A percentile compares a stretch with the other conserved stretches of the same genome.
phyloP scores from a whole-genome alignment of 2,888 invertebrate genomes.

The Tetragonisca angustula region DNA sequence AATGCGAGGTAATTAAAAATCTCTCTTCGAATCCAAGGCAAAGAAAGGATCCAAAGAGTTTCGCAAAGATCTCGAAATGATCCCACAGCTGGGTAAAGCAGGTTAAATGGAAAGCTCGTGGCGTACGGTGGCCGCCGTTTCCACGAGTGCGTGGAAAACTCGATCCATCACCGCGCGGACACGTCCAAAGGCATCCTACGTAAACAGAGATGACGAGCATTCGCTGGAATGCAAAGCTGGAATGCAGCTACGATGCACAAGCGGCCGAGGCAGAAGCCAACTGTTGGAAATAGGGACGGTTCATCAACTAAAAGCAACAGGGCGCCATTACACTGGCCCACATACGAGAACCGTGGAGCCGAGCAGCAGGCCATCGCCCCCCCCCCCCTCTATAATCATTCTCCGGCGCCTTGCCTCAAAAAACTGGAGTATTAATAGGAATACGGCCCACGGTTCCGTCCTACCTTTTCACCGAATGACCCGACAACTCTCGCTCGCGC shows the following conservation, averaged over 20 bases:
- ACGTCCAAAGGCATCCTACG: constrained; percentile 18
- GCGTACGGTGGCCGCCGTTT: neutral
- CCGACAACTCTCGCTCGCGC: neutral
- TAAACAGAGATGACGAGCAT: constrained; percentile 31
- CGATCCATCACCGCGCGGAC: constrained; percentile 3
- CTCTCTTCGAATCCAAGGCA: neutral
- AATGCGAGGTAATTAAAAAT: neutral
- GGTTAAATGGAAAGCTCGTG: neutral
- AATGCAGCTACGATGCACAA: constrained; percentile 34
- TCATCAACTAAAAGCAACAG: constrained; percentile 80
- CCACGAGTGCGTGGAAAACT: constrained; percentile 5
- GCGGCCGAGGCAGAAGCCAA: constrained; percentile 52
- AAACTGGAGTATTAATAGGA: constrained; percentile 45
- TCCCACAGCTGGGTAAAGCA: neutral
- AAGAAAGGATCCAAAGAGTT: neutral
- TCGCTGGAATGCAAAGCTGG: constrained; percentile 32
- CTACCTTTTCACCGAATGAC: constrained; percentile 6
- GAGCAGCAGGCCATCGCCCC: constrained; percentile 56
- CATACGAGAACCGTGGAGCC: constrained; percentile 57
- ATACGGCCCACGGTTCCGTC: constrained; percentile 2
- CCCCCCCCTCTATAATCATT: constrained; percentile 45
- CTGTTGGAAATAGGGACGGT: constrained; percentile 68
- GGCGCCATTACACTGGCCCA: constrained; percentile 69
- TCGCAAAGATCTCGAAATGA: neutral
- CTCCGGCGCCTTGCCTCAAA: constrained; percentile 35